A percentile compares a stretch with the other conserved stretches of the same genome.
Conservation (phyloP, 2,888 invertebrate species). For the Drosophila melanocephala region DNA sequence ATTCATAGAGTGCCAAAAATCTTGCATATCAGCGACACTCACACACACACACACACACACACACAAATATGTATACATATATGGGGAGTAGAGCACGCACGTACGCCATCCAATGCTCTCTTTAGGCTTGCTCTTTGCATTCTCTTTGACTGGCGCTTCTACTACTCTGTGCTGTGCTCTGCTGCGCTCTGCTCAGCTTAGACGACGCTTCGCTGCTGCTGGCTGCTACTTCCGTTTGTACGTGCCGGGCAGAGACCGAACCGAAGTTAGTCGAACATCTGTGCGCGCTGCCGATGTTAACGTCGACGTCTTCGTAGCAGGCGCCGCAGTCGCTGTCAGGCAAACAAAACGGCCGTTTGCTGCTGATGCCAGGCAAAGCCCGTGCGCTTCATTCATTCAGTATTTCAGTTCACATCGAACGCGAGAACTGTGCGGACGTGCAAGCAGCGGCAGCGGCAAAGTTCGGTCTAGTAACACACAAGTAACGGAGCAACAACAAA, state of each 20-base stretch:
- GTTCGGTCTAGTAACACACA: constrained; percentile 53
- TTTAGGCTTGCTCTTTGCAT: constrained; percentile 55
- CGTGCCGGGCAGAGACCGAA: constrained; percentile 45
- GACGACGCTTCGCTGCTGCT: constrained; percentile 33
- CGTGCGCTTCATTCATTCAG: constrained; percentile 69
- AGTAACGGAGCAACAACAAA: constrained; percentile 43
- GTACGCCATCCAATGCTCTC: constrained; percentile 61
- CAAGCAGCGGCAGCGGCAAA: constrained; percentile 56
- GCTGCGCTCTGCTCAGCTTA: constrained; percentile 38
- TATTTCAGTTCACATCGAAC: constrained; percentile 84
- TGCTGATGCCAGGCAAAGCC: constrained; percentile 41
- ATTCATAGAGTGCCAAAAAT: constrained; percentile 53
- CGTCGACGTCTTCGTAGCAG: constrained; percentile 8
- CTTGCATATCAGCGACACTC: constrained; percentile 44
- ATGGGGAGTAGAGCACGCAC: constrained; percentile 47
- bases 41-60: constrained; percentile 10
- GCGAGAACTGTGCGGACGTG: constrained; percentile 85
- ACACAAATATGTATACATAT: constrained; percentile 1
- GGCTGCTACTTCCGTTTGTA: constrained; percentile 62
- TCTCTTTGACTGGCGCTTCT: constrained; percentile 57
- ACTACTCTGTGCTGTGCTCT: constrained; percentile 12
- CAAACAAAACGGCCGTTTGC: constrained; percentile 50
- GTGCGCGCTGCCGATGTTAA: constrained; percentile 56
- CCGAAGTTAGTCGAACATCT: constrained; percentile 64
- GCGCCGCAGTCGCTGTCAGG: constrained; percentile 26